A percentile compares a stretch with the other conserved stretches of the same genome.
Evolutionary conservation across 2,888 invertebrate genomes (phyloP).

Genomic region (Hemicrepidius hirtus): DNA sequence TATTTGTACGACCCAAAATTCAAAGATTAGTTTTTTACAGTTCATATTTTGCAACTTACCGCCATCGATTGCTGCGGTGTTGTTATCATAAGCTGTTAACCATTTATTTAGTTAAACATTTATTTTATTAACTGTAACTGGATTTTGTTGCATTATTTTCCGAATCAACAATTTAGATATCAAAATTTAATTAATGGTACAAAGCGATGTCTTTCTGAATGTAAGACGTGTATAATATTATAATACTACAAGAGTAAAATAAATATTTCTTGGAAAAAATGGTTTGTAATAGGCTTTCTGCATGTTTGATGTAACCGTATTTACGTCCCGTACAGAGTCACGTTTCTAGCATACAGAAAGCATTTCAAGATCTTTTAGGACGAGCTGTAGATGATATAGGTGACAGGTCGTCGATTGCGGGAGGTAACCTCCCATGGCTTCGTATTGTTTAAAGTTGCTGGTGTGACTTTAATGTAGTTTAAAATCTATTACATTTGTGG

Average conservation of each 20-base stretch:
- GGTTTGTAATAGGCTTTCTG: too few species aligned
- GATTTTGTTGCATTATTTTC: not conserved
- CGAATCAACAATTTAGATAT: too few species aligned
- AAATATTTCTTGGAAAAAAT: too few species aligned
- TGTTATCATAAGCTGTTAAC: constrained; percentile 16
- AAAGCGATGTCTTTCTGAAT: too few species aligned
- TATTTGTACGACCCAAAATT: constrained; percentile 45
- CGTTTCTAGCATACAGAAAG: constrained; percentile 37
- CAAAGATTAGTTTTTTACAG: constrained; percentile 21
- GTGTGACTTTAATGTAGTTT: constrained; percentile 55
- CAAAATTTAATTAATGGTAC: too few species aligned
- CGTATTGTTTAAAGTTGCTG: constrained; percentile 58
- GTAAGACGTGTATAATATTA: too few species aligned
- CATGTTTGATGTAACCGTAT: constrained; percentile 6
- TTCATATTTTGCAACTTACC: constrained; percentile 16
- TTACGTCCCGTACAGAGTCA: constrained; percentile 9
- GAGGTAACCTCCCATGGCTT: constrained; percentile 57
- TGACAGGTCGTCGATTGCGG: constrained; percentile 58
- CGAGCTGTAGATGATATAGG: constrained; percentile 53
- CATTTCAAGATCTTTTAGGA: constrained; percentile 38
- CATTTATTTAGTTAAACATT: not conserved
- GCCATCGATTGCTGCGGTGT: constrained; percentile 15
- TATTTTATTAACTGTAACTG: not conserved
- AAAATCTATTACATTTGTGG: constrained; percentile 58
- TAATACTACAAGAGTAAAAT: too few species aligned